phyloP scores from a whole-genome alignment of 1,140 invertebrate species.

The Teleopsis dalmanni region DNA sequence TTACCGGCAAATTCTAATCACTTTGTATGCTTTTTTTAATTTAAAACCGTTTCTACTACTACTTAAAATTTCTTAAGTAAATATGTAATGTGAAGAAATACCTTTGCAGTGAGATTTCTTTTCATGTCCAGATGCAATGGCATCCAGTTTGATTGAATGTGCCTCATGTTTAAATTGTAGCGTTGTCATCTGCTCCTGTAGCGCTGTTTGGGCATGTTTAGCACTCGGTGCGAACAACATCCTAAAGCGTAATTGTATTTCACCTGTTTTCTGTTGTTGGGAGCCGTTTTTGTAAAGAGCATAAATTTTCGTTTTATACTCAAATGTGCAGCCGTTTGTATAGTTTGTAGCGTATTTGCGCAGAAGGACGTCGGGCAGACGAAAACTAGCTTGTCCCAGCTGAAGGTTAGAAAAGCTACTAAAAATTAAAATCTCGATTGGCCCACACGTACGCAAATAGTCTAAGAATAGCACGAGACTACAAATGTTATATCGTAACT shows the following conservation, averaged over 20 bases:
- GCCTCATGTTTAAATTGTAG: background rate
- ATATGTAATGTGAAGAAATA: no score
- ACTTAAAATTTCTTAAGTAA: no score
- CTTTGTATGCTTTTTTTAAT: no score
- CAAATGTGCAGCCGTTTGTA: slow-evolving; percentile 33
- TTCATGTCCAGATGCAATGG: no score
- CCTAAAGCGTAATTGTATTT: slow-evolving; percentile 26
- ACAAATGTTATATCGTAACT: slow-evolving; percentile 23
- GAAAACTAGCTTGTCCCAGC: slow-evolving; percentile 19
- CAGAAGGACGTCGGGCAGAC: slow-evolving; percentile 17
- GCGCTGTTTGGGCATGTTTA: slow-evolving; percentile 1
- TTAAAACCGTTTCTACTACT: no score
- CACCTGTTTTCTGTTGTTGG: slow-evolving; percentile 32
- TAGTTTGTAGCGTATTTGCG: slow-evolving; percentile 27
- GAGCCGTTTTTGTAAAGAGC: slow-evolving; percentile 33
- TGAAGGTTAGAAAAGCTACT: background rate
- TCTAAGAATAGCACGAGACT: slow-evolving; percentile 38
- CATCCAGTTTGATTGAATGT: no score
- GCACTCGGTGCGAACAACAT: slow-evolving; percentile 31
- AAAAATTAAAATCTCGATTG: slow-evolving; percentile 21
- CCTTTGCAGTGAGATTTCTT: no score
- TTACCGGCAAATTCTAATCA: no score
- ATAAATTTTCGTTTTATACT: slow-evolving; percentile 41
- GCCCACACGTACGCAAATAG: slow-evolving; percentile 23
- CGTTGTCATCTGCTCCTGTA: background rate